Percentiles rank a stretch among this genome's conserved stretches.
Conservation (phyloP, 2,113 vertebrate genomes). For the Callaeas wilsoni region DNA sequence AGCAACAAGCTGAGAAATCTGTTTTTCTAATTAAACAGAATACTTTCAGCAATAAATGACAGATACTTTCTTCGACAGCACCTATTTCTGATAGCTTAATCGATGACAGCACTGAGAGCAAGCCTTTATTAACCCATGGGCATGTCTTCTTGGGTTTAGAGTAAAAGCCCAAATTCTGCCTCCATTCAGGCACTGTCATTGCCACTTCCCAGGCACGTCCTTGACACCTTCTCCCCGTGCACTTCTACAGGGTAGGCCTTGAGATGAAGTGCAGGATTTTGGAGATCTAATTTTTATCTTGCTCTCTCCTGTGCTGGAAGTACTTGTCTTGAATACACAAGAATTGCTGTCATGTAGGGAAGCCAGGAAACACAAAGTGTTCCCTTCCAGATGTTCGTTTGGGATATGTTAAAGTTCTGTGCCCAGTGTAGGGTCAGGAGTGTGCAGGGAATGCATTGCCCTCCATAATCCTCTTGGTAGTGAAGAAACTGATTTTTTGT, state of each 20-base stretch:
- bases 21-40: not conserved
- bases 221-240: not conserved
- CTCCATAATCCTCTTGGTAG: not conserved
- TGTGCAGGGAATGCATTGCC: not conserved
- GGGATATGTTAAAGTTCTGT: not conserved
- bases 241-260: not conserved
- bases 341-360: not conserved
- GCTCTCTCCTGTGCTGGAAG: not conserved
- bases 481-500: not conserved
- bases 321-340: not conserved
- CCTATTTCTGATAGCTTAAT: not conserved
- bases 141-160: not conserved
- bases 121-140: not conserved
- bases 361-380: not conserved
- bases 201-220: accelerated
- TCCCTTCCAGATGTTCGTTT: not conserved
- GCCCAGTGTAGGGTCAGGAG: not conserved
- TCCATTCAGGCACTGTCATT: not conserved
- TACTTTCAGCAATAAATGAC: not conserved
- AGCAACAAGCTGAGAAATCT: not conserved
- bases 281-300: not conserved
- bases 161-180: not conserved
- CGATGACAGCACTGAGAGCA: not conserved
- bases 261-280: not conserved
- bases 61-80: not conserved